Conservation (phyloP, 2,888 invertebrate genomes). For the Lasioglossum malachurum region DNA sequence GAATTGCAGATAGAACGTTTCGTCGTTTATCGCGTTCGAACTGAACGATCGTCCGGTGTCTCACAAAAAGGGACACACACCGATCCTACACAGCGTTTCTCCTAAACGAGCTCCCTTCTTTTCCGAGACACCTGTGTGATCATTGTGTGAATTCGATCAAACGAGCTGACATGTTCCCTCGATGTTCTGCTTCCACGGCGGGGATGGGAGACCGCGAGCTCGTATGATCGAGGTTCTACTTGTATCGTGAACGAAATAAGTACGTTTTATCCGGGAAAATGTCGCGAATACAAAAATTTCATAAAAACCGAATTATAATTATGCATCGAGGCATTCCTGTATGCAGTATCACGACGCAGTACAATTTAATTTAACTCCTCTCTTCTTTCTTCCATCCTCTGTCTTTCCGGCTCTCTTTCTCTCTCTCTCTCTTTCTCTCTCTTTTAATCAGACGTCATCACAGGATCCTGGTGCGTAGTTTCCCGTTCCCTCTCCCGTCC, state of each 20-base stretch:
- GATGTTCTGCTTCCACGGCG: not conserved
- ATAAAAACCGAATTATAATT: too few species aligned
- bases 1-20: not conserved
- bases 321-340: not conserved
- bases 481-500: not conserved
- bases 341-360: not conserved
- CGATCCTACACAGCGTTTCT: not conserved
- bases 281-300: too few species aligned
- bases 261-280: not conserved
- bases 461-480: constrained; percentile 36
- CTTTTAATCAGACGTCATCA: constrained; percentile 46
- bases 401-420: constrained; percentile 13
- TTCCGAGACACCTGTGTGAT: not conserved
- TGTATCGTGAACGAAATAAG: not conserved
- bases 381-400: constrained; percentile 13
- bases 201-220: not conserved
- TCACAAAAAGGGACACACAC: constrained; percentile 11
- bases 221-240: not conserved
- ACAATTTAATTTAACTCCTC: not conserved
- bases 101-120: constrained; percentile 1
- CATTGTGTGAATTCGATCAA: constrained; percentile 11
- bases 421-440: constrained; percentile 22
- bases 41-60: not conserved
- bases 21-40: constrained; percentile 18
- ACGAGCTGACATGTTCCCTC: constrained; percentile 2